Conservation (phyloP, 2,113 vertebrate genomes). For the Corvus cornix region DNA sequence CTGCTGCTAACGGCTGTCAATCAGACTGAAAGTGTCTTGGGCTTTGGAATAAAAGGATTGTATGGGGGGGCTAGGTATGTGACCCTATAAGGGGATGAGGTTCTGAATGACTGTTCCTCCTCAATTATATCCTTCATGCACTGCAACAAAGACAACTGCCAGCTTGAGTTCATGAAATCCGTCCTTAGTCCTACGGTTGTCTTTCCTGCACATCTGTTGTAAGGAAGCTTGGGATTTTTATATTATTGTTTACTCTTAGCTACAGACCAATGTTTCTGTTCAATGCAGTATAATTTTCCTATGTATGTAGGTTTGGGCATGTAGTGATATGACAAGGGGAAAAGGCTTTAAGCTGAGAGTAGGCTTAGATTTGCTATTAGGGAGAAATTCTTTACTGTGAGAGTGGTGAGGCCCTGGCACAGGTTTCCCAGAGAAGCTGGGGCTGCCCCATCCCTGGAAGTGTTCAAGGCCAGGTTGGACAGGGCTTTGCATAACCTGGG, state of each 20-base stretch:
- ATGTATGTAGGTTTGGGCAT: neutral
- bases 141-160: neutral
- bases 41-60: neutral
- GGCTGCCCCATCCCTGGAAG: neutral
- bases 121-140: neutral
- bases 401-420: neutral
- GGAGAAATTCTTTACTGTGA: neutral
- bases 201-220: neutral
- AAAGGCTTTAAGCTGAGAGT: neutral
- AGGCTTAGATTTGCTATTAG: neutral
- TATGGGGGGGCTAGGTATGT: fast-evolving
- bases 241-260: neutral
- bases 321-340: neutral
- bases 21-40: neutral
- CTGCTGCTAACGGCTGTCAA: neutral
- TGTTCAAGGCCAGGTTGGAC: neutral
- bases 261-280: neutral
- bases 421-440: neutral
- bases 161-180: neutral
- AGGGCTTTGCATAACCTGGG: neutral
- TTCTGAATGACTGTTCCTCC: neutral
- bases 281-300: neutral
- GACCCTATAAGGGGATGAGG: neutral
- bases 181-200: neutral
- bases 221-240: neutral